Base-by-base conservation (phyloP, 1,140 invertebrate genomes). In the Pemphigus obesinymphae region DNA sequence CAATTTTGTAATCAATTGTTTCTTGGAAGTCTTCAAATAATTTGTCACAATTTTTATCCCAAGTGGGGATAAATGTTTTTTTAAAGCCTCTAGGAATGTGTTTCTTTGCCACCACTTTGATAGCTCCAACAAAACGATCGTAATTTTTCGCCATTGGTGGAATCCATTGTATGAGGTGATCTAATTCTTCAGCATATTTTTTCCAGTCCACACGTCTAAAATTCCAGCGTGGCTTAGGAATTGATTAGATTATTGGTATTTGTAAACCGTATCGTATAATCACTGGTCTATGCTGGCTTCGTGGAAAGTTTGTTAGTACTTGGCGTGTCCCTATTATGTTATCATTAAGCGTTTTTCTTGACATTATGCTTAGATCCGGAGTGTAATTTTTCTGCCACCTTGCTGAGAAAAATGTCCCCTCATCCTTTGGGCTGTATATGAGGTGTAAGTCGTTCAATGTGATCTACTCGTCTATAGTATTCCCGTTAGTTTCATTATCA, bases 401-500 rank as follows among this genome's bases (percentile, higher is more conserved):
- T n/a, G n/a, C n/a, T n/a, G n/a, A n/a, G n/a, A n/a, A n/a, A n/a
- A n/a, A n/a, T n/a, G n/a, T n/a, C n/a, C 63, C 82, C 23, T 45
- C 43, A 31, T 83, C 75, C 68, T 83, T 82, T 45, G 53, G 50
- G 55, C 82, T 55, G 82, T 82, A 83, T n/a, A 83, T 23, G 26
- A 86, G 90, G 80, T 87, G 66, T 34, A 31, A 53, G 29, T 83
- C 53, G 34, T 82, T 70, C 20, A 55, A 31, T 34, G 68, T 63
- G 40, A 63, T 50, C 45, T 11, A 48, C 13, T 48, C 45, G 45
- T 48, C 45, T 48, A 48, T 7, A 48, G 45, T 15, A 48, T 48
- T 11, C 13, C 13, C 45, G 45, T 48, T 48, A 48, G 7, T 48
- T 5, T 48, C 45, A 48, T 48, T n/a, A n/a, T 15, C 45, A 15